These are phyloP conservation scores for Gryllus longicercus DNA, from an alignment of 2,888 invertebrate species.

Conservation along the genomic window DNA sequence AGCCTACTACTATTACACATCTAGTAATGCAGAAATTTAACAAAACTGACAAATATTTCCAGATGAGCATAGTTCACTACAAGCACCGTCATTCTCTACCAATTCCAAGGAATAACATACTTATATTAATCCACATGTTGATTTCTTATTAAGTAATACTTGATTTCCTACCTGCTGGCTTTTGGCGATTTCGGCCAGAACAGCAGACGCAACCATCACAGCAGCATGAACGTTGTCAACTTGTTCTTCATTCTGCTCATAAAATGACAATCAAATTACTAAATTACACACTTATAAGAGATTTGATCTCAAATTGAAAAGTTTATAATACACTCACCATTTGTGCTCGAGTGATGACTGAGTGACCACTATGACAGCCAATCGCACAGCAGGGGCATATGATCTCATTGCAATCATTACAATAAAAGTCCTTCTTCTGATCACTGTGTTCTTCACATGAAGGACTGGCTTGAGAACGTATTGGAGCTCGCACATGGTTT, in stretches of 20 bases:
- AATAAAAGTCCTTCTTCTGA: slow-evolving; percentile 46
- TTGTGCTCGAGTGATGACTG: slow-evolving; percentile 40
- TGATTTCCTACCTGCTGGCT: not conserved
- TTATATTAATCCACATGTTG: too few relatives aligned
- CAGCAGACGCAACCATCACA: not conserved
- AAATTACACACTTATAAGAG: not conserved
- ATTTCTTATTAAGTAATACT: too few relatives aligned
- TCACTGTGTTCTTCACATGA: slow-evolving; percentile 44
- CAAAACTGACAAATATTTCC: too few relatives aligned
- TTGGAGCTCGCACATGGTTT: slow-evolving; percentile 25
- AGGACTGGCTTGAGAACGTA: slow-evolving; percentile 27
- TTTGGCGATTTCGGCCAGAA: not conserved
- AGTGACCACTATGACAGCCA: slow-evolving; percentile 46
- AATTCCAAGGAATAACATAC: too few relatives aligned
- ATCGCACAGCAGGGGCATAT: slow-evolving; percentile 50
- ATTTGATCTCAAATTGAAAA: not conserved
- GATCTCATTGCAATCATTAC: slow-evolving; percentile 46
- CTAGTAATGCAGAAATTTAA: too few relatives aligned
- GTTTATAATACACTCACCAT: slow-evolving; percentile 44
- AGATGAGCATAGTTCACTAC: too few relatives aligned
- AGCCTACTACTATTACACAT: too few relatives aligned
- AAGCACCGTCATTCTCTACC: too few relatives aligned
- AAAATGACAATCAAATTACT: not conserved
- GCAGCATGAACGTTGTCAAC: not conserved
- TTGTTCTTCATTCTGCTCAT: not conserved